These are phyloP conservation scores for Platanista minor DNA, from an alignment of 2,113 vertebrate genomes.

Conservation along the genomic window DNA sequence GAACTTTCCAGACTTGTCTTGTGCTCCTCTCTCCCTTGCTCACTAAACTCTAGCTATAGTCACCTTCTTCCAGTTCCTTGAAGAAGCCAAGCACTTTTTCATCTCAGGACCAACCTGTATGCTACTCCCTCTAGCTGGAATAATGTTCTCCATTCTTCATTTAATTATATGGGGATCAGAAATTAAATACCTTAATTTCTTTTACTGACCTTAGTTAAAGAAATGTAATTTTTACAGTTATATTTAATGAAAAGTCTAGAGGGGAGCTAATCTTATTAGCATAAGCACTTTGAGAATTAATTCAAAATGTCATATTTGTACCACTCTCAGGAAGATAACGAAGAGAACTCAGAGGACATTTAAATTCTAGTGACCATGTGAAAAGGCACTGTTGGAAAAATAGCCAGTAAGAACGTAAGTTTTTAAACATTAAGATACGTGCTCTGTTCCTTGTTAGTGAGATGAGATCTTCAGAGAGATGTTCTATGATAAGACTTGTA, in stretches of 20 bases:
- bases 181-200: constrained; percentile 69
- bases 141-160: constrained; percentile 35
- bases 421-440: constrained; percentile 17
- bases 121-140: not conserved
- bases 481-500: not conserved
- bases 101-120: not conserved
- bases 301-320: constrained; percentile 54
- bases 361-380: not conserved
- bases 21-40: not conserved
- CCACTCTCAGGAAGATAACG: constrained; percentile 36
- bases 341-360: constrained; percentile 32
- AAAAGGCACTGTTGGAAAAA: constrained; percentile 1
- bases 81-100: not conserved
- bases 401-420: not conserved
- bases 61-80: not conserved
- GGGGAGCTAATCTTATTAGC: constrained; percentile 62
- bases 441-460: not conserved
- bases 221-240: constrained; percentile 65
- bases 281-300: constrained; percentile 60
- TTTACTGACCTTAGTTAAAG: constrained; percentile 68
- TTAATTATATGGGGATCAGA: constrained; percentile 58
- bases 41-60: not conserved
- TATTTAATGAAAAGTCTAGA: constrained; percentile 66
- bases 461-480: constrained; percentile 10
- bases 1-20: not conserved